These are phyloP conservation scores for Kradibia gibbosae DNA, from an alignment of 1,140 invertebrate genomes.

Conservation along the genomic window DNA sequence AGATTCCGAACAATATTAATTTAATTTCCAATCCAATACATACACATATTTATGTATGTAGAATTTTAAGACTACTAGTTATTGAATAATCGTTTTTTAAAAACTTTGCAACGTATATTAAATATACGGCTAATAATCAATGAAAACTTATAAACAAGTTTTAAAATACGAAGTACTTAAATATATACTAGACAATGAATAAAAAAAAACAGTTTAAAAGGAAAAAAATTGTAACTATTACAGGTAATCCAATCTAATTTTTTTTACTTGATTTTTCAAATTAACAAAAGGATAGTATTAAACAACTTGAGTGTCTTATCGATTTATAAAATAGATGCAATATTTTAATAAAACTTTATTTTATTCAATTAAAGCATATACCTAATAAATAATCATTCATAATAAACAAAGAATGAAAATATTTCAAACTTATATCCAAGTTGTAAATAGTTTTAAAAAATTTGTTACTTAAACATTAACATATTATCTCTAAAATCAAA, in stretches of 20 bases:
- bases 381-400: neutral
- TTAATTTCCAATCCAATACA: too few species aligned
- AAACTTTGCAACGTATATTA: too few species aligned
- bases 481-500: conserved; percentile 14
- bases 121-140: too few species aligned
- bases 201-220: neutral
- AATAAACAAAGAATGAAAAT: neutral
- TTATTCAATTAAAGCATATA: neutral
- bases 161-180: too few species aligned
- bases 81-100: too few species aligned
- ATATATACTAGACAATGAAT: neutral
- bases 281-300: neutral
- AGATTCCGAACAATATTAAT: too few species aligned
- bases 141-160: too few species aligned
- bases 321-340: neutral
- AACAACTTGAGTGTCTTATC: neutral
- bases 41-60: too few species aligned
- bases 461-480: neutral
- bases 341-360: conserved; percentile 21
- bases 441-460: neutral
- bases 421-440: neutral
- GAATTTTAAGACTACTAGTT: too few species aligned
- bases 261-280: neutral
- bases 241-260: neutral
- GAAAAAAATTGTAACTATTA: too few species aligned